Evolutionary conservation across 2,797 vertebrate species (phyloP).

Genomic region (Odontamblyopus rebecca): DNA sequence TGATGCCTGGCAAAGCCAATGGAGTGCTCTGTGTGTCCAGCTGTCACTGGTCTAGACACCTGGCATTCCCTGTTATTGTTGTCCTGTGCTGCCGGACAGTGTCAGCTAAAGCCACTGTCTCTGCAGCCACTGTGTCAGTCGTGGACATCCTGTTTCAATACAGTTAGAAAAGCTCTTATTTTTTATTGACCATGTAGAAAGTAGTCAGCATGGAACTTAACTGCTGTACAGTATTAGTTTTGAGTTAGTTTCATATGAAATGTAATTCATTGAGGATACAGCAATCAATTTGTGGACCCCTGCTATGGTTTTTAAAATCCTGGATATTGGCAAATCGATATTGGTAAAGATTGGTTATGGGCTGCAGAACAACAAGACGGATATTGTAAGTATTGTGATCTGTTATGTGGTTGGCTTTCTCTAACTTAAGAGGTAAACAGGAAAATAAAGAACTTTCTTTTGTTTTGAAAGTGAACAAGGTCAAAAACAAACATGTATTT

Average conservation of each 20-base stretch:
- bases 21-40: constrained; percentile 39
- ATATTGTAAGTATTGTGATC: neutral
- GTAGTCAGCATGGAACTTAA: neutral
- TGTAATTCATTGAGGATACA: too few species aligned
- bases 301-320: too few species aligned
- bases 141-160: constrained; percentile 40
- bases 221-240: neutral
- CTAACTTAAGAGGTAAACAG: constrained; percentile 23
- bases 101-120: constrained; percentile 42
- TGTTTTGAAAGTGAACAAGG: too few species aligned
- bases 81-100: constrained; percentile 29
- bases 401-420: constrained; percentile 30
- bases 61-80: constrained; percentile 40
- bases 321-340: neutral
- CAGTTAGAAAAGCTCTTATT: constrained; percentile 26
- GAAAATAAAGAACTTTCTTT: too few species aligned
- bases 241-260: constrained; percentile 7
- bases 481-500: too few species aligned
- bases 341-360: neutral
- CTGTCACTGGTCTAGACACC: constrained; percentile 55
- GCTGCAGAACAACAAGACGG: neutral
- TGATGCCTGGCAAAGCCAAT: constrained; percentile 17
- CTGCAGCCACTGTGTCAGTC: constrained; percentile 34
- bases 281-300: too few species aligned
- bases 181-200: neutral